These are phyloP conservation scores for Hydropotes inermis DNA, from an alignment of 2,113 vertebrate genomes.

Conservation along the genomic window DNA sequence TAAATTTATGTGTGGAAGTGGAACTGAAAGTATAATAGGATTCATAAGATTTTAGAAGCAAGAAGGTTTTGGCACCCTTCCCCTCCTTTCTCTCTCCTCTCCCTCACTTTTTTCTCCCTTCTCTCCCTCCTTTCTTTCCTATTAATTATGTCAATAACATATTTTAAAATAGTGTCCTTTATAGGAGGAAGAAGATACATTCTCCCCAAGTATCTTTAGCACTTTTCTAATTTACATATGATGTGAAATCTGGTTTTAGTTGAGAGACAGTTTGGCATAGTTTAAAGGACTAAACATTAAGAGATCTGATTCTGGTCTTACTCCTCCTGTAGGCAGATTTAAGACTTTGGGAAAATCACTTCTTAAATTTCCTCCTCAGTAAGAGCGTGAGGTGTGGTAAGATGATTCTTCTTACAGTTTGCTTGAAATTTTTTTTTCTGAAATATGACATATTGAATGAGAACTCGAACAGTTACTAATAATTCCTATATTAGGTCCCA, in stretches of 20 bases:
- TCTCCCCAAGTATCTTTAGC: background rate
- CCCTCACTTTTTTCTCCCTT: background rate
- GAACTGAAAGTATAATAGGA: slow-evolving; percentile 57
- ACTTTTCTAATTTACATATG: slow-evolving; percentile 8
- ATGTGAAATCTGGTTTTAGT: background rate
- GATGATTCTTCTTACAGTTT: background rate
- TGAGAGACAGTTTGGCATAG: background rate
- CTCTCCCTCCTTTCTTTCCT: background rate
- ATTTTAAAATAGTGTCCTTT: background rate
- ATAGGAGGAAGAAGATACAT: background rate
- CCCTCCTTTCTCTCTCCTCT: background rate
- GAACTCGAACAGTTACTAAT: background rate
- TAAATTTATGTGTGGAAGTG: slow-evolving; percentile 72
- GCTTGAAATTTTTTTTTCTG: background rate
- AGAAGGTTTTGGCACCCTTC: background rate
- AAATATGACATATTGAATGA: background rate
- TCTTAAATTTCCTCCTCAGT: background rate
- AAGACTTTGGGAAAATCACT: background rate
- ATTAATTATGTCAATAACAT: background rate
- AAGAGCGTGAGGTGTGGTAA: background rate
- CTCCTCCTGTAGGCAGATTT: background rate
- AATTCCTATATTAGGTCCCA: background rate
- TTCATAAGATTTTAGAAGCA: background rate
- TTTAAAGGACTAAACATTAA: background rate
- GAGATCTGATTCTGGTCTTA: background rate